Base-by-base conservation (phyloP, 2,797 vertebrate genomes). In the Centroberyx gerrardi region DNA sequence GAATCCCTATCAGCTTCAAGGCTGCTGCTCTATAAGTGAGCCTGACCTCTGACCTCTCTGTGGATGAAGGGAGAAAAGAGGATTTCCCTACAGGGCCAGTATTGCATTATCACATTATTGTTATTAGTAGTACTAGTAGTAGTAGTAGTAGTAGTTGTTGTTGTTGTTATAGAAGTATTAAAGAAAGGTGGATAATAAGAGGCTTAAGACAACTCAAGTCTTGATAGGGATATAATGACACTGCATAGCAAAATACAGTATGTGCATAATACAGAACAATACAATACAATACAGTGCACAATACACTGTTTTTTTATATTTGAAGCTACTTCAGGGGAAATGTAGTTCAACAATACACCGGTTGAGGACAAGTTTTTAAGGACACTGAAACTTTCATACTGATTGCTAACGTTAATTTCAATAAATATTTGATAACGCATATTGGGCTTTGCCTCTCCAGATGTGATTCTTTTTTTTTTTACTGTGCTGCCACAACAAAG, bases 391-490 rank as follows among this genome's bases (percentile, higher is more conserved):
- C 67, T 53, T 75, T 76, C 51, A 71, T 53, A 55, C 40, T 46
- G 17, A 82, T 70, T 61, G 60, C 55, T 64, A 64, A 68, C 29
- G 53, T 74, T 76, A n/a, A 81, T 81, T 82, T 75, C 29, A 60
- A 55, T 75, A 48, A 53, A 82, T 77, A 54, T 78, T 87, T 84
- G 48, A 88, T 84, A 75, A 36, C 27, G n/a, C 51, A 71, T 86
- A 84, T 75, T 83, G 42, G 62, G 63, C 51, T 80, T 64, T 42
- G 18, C n/a, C 13, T 55, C 38, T 59, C 14, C 9, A 31, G 8
- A 29, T 3, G 1, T 59, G 14, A 51, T 42, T 28, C 53, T 7
- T 42, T 42, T 12, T 49, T 78, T 84, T 76, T 36, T 44, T 12
- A 8, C 56, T 51, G 62, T 61, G 63, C 62, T 14, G 51, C 58